Evolutionary conservation across 2,113 vertebrate genomes (phyloP), one percentile per base, ranked within the genome.

Genomic region (Amblyornis subalaris): DNA sequence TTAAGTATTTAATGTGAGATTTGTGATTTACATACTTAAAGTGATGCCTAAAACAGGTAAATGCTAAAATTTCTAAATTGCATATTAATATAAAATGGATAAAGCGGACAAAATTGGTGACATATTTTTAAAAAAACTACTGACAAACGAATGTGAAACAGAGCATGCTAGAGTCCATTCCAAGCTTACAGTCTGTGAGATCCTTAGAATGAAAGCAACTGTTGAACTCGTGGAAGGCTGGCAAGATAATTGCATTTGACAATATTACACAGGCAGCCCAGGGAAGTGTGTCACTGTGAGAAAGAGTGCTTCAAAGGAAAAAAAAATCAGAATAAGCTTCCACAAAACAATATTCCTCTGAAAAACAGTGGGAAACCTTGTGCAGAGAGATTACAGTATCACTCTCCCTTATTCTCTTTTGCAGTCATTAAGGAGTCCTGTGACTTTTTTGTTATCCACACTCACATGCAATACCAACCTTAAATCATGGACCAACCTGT

Each of bases 321-420:
- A 64, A 10, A 57, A 74, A 57, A 26, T 33, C 42, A 67, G 19
- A 77, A 35, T 8, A 85, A 54, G 6, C 12, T 85, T 84, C 42
- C 53, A 45, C 14, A 73, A 83, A 96, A 67, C 28, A 44, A 10
- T 38, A 18, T 23, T 93, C 14, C 17, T 60, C 35, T 81, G 61
- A 88, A 61, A 13, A 67, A 36, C 38, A 85, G 29, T 36, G 20
- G 19, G 17, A 86, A 91, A 66, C 6, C 25, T 93, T 70, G 92
- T 91, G 80, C 88, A 86, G 92, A 95, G 87, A 70, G 42, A 71
- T 94, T 90, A 70, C 80, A 90, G 85, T 44, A 86, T 91, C 73
- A 74, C 66, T 62, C 26, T 50, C 40, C 61, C 21, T 53, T 36
- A 44, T 69, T 74, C 28, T 71, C 48, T 89, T 82, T 62, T 38